A percentile compares a stretch with the other conserved stretches of the same genome.
These are phyloP conservation scores for Synchiropus splendidus DNA, from an alignment of 2,113 vertebrate species.

Conservation along the genomic window DNA sequence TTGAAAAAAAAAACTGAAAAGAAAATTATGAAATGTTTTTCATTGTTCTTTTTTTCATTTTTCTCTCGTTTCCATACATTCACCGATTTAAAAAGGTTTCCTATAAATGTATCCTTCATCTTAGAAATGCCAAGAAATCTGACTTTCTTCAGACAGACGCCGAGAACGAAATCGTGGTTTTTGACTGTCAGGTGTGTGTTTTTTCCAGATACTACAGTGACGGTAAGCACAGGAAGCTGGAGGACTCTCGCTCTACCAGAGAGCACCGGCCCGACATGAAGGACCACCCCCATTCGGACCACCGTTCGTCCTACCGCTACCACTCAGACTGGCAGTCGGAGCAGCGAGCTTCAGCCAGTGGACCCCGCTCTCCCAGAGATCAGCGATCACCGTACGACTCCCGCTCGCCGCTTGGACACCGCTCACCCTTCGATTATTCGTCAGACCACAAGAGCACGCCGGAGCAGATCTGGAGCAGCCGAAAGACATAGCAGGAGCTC, in stretches of 20 bases:
- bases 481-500: constrained; percentile 89
- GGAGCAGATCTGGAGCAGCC: constrained; percentile 90
- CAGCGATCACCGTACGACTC: constrained; percentile 88
- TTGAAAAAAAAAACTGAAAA: too few relatives aligned
- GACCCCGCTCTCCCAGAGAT: constrained; percentile 83
- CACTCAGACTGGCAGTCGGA: constrained; percentile 93
- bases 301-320: constrained; percentile 83
- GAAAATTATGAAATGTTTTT: too few relatives aligned
- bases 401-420: constrained; percentile 78
- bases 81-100: too few relatives aligned
- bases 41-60: too few relatives aligned
- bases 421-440: constrained; percentile 91
- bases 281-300: constrained; percentile 79
- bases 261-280: constrained; percentile 85
- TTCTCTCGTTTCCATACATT: too few relatives aligned
- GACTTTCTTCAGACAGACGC: too few relatives aligned
- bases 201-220: constrained; percentile 81
- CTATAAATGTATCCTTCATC: too few relatives aligned
- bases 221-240: constrained; percentile 86
- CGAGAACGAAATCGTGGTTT: too few relatives aligned
- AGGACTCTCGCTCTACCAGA: constrained; percentile 80
- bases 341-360: constrained; percentile 80
- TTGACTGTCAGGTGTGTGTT: not conserved
- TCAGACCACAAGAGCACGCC: constrained; percentile 93
- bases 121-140: too few relatives aligned